These are phyloP conservation scores for Spodoptera frugiperda DNA, from an alignment of 1,140 invertebrate genomes.

Conservation along the genomic window DNA sequence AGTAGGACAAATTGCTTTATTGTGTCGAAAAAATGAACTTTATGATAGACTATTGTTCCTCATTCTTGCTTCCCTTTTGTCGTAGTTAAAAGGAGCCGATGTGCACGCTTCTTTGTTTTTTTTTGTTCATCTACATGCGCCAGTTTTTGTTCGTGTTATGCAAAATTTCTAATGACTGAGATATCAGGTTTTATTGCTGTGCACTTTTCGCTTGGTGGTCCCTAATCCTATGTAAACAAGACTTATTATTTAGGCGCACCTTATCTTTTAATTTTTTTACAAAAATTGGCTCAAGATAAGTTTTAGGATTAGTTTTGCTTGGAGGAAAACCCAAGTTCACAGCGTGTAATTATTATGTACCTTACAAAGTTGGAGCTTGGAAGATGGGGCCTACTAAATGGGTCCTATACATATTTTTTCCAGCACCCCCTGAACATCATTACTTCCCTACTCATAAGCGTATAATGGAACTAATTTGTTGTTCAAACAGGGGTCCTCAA, in stretches of 20 bases:
- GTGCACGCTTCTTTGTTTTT: conserved; percentile 50
- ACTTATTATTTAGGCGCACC: conserved; percentile 1
- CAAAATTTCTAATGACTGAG: conserved; percentile 47
- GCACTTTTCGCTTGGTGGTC: conserved; percentile 40
- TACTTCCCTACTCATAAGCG: conserved; percentile 69
- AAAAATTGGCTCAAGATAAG: neutral
- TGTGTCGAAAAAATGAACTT: conserved; percentile 72
- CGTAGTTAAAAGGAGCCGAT: conserved; percentile 67
- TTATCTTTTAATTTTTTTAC: conserved; percentile 6
- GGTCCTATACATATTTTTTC: conserved; percentile 11
- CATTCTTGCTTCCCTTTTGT: conserved; percentile 58
- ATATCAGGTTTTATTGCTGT: conserved; percentile 47
- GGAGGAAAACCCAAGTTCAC: conserved; percentile 7
- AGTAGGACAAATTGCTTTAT: conserved; percentile 79
- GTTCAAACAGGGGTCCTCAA: conserved; percentile 79
- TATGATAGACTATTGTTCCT: conserved; percentile 67
- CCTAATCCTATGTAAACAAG: conserved; percentile 42
- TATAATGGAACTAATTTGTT: conserved; percentile 84
- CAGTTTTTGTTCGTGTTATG: conserved; percentile 58
- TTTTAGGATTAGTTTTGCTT: neutral
- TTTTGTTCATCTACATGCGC: conserved; percentile 55
- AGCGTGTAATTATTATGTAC: conserved; percentile 5
- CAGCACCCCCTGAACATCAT: conserved; percentile 36
- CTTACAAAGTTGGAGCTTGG: neutral
- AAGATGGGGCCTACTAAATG: conserved; percentile 17